These are phyloP conservation scores for Leucozona laternaria DNA, from an alignment of 2,888 invertebrate species.

Conservation along the genomic window DNA sequence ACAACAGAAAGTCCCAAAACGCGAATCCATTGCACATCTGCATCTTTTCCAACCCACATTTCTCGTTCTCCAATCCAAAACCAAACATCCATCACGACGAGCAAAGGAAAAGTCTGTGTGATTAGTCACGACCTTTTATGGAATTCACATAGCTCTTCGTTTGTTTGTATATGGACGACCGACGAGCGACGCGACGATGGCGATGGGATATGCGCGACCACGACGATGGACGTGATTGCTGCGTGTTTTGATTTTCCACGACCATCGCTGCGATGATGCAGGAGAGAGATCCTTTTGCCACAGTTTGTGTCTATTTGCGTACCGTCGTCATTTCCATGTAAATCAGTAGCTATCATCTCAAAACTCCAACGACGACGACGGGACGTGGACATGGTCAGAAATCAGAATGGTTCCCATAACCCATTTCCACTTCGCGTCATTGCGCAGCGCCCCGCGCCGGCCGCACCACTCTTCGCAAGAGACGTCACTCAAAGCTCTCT, in stretches of 20 bases:
- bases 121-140: constrained; percentile 78
- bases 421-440: constrained; percentile 63
- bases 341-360: constrained; percentile 74
- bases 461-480: constrained; percentile 8
- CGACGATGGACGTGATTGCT: constrained; percentile 42
- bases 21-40: constrained; percentile 45
- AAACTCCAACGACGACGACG: constrained; percentile 57
- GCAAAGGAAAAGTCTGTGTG: constrained; percentile 76
- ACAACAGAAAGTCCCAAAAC: constrained; percentile 53
- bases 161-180: constrained; percentile 74
- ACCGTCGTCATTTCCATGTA: constrained; percentile 73
- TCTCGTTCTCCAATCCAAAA: constrained; percentile 49
- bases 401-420: constrained; percentile 75
- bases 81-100: constrained; percentile 73
- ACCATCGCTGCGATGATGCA: constrained; percentile 16
- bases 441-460: neutral
- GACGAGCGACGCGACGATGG: neutral
- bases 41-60: constrained; percentile 62
- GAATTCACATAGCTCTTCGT: constrained; percentile 77
- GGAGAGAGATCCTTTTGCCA: constrained; percentile 57
- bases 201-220: constrained; percentile 22
- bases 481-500: constrained; percentile 59
- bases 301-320: constrained; percentile 70
- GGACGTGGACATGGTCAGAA: constrained; percentile 70
- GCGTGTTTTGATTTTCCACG: constrained; percentile 69